These are phyloP conservation scores for Homalodisca vitripennis DNA, from an alignment of 1,140 invertebrate species.

Conservation along the genomic window DNA sequence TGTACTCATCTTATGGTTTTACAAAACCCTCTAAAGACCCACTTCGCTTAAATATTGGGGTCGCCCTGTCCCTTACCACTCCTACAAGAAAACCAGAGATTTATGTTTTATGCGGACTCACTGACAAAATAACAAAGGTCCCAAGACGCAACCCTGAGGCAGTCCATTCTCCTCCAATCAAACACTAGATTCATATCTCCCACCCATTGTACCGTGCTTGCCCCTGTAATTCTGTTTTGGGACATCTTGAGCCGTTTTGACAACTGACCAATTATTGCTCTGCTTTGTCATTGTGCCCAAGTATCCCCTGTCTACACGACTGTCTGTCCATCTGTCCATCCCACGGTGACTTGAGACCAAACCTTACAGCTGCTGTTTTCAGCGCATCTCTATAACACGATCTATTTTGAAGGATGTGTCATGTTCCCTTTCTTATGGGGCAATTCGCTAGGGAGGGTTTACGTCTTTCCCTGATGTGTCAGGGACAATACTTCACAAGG, in stretches of 20 bases:
- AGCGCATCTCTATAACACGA: neutral
- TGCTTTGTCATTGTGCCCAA: constrained; percentile 12
- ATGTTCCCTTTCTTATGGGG: too few species aligned
- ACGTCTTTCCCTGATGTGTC: too few species aligned
- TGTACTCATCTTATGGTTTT: too few species aligned
- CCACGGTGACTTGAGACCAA: neutral
- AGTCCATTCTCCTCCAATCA: neutral
- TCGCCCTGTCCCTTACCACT: too few species aligned
- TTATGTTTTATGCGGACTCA: too few species aligned
- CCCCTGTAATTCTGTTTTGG: constrained; percentile 11
- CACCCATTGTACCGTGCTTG: neutral
- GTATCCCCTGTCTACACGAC: constrained; percentile 13
- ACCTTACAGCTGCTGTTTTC: constrained; percentile 4
- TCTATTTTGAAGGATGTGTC: too few species aligned
- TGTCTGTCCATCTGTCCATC: too few species aligned
- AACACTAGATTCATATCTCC: constrained; percentile 15
- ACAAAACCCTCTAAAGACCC: too few species aligned
- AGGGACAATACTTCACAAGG: too few species aligned
- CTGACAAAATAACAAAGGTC: constrained; percentile 8
- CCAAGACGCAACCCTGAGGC: constrained; percentile 15
- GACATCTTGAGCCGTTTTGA: constrained; percentile 5
- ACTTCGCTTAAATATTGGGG: too few species aligned
- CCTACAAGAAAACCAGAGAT: too few species aligned
- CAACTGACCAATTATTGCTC: constrained; percentile 15
- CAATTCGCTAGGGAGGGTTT: too few species aligned